phyloP scores from a whole-genome alignment of 2,113 vertebrate genomes.

The Anoura caudifer region DNA sequence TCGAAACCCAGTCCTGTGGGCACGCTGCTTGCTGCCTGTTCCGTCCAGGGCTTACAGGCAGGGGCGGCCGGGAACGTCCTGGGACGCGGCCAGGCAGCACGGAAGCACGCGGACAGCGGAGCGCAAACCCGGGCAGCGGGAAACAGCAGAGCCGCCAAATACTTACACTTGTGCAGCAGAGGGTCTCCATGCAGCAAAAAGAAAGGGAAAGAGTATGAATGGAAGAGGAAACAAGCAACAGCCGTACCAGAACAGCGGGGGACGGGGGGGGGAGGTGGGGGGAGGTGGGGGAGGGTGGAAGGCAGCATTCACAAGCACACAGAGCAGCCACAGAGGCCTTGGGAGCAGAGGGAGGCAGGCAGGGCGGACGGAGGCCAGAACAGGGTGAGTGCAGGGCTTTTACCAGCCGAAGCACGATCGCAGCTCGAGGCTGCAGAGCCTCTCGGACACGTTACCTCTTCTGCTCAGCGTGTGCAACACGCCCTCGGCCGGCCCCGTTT shows the following conservation, averaged over 20 bases:
- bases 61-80: conserved; percentile 58
- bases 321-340: conserved; percentile 68
- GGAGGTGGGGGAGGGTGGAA: conserved; percentile 29
- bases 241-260: conserved; percentile 61
- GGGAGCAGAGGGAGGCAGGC: conserved; percentile 66
- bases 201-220: conserved; percentile 85
- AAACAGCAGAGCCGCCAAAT: conserved; percentile 79
- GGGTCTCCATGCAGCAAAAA: conserved; percentile 96
- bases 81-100: conserved; percentile 69
- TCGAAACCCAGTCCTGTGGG: conserved; percentile 54
- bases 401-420: background rate
- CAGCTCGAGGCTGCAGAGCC: background rate
- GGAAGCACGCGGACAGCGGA: conserved; percentile 77
- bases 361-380: background rate
- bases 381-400: background rate
- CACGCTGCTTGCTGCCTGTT: conserved; percentile 51
- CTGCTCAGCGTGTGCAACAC: background rate
- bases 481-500: background rate
- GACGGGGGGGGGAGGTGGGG: too few species aligned
- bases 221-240: conserved; percentile 83
- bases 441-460: background rate
- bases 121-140: conserved; percentile 69
- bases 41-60: conserved; percentile 63
- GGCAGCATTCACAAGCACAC: conserved; percentile 53
- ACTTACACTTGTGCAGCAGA: conserved; percentile 99